Evolutionary conservation across 2,888 invertebrate species (phyloP).

Genomic region (Troides oblongomaculatus): DNA sequence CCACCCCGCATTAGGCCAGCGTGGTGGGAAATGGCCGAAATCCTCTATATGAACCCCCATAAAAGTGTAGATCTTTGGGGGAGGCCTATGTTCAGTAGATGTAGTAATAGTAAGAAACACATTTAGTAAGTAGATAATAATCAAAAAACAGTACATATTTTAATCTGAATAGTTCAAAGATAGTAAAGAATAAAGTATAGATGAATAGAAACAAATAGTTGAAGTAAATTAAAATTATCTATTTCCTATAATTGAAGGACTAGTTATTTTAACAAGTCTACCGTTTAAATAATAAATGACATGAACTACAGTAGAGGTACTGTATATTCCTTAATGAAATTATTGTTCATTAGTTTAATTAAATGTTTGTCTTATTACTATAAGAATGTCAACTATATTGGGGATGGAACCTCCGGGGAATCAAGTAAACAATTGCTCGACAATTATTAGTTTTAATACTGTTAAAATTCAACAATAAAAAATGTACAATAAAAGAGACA

Average conservation of each 20-base stretch:
- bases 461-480: slow-evolving; percentile 78
- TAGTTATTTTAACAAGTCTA: neutral
- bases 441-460: slow-evolving; percentile 69
- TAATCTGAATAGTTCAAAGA: neutral
- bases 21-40: too few relatives aligned
- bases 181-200: neutral
- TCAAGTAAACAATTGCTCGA: slow-evolving; percentile 31
- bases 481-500: slow-evolving; percentile 61
- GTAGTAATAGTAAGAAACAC: neutral
- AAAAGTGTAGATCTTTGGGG: too few relatives aligned
- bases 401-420: slow-evolving; percentile 27
- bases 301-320: slow-evolving; percentile 1
- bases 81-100: too few relatives aligned
- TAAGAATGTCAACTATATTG: neutral
- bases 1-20: too few relatives aligned
- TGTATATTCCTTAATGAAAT: slow-evolving; percentile 7
- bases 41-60: too few relatives aligned
- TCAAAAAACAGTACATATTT: neutral
- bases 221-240: too few relatives aligned
- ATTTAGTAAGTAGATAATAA: slow-evolving; percentile 3
- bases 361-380: slow-evolving; percentile 25
- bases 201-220: too few relatives aligned
- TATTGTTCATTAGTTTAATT: slow-evolving; percentile 20
- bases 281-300: slow-evolving; percentile 6
- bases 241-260: too few relatives aligned